Evolutionary conservation across 2,888 invertebrate species (phyloP), one percentile per base, ranked within the genome.

Genomic region (Byasa hedistus): DNA sequence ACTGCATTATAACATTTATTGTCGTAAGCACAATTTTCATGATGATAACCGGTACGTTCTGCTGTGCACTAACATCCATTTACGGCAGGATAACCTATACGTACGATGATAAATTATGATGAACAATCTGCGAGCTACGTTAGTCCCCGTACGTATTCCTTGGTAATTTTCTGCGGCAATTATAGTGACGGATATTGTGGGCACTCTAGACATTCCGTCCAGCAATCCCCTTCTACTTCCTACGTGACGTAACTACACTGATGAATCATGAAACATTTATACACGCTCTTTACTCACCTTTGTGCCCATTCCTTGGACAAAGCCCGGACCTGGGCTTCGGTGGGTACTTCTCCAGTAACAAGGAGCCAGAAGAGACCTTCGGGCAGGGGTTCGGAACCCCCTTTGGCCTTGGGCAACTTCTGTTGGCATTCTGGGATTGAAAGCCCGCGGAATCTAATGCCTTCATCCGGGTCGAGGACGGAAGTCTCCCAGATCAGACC

Each of bases 401-500:
- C 94, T 68, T 92, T 86, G 19, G 94, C 95, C 80, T 94, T 95
- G 17, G 96, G 96, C 66, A 96, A 89, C 70, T 93, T 81, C 75
- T 95, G 92, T 81, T 96, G 95, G 86, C 95, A 95, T 80, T 96
- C 95, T 17, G 96, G 96, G 80, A 98, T 98, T 62, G 97, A 97
- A 79, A 96, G 94, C 44, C 98, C 98, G 68, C 98, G 95, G 94
- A 98, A 99, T 71, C 98, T 93, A 87, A 99, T 98, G 72, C 98
- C 98, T 86, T 98, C 98, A 70, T 98, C 98, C 1, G 98, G 94
- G 84, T 99, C 98, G 73, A 98, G 92, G 39, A 98, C 97, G 19
- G 98, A 98, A 0, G 98, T 98, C 87, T 98, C 98, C 89, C 97
- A 98, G 2, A 98, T 97, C 69, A 99, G 92, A 72, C 97, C 98